These are phyloP conservation scores for Drosophila asahinai DNA, from an alignment of 1,140 invertebrate species.

Conservation along the genomic window DNA sequence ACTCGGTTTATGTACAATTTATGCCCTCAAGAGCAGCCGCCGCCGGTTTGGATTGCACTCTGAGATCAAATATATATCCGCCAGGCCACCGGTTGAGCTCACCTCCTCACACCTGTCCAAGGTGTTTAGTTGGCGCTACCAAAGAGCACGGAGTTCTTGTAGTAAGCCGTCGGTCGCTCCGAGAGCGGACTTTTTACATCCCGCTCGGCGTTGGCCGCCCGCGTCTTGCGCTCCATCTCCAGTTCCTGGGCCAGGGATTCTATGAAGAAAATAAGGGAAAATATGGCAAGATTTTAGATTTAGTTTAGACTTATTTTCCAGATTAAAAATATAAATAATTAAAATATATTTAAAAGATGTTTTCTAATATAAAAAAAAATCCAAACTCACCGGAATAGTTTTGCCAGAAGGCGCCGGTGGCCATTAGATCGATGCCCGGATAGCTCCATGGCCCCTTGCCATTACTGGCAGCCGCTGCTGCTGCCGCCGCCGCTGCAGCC, in stretches of 20 bases:
- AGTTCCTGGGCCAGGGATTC: slow-evolving; percentile 94
- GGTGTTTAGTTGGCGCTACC: slow-evolving; percentile 91
- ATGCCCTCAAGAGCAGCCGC: slow-evolving; percentile 37
- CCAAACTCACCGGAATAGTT: slow-evolving; percentile 92
- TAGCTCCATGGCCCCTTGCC: slow-evolving; percentile 88
- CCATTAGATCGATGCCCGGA: slow-evolving; percentile 91
- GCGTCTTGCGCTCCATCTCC: slow-evolving; percentile 93
- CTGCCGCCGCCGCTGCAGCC: slow-evolving; percentile 75
- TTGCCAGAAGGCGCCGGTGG: slow-evolving; percentile 93
- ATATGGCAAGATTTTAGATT: background rate
- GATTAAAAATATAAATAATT: too few relatives aligned
- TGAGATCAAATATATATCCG: slow-evolving; percentile 75
- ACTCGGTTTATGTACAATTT: slow-evolving; percentile 26
- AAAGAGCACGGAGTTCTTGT: slow-evolving; percentile 94
- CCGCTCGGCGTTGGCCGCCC: slow-evolving; percentile 91
- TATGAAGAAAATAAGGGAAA: slow-evolving; percentile 81
- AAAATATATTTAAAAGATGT: background rate
- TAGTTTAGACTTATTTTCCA: background rate
- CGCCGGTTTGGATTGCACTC: slow-evolving; percentile 74
- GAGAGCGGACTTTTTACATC: slow-evolving; percentile 94
- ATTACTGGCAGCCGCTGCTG: slow-evolving; percentile 74
- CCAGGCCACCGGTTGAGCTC: slow-evolving; percentile 16
- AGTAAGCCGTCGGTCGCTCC: slow-evolving; percentile 90
- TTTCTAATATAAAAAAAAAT: too few relatives aligned
- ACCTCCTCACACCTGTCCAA: slow-evolving; percentile 21